Conservation (phyloP, 1,140 invertebrate species). For the Octopus bimaculoides region DNA sequence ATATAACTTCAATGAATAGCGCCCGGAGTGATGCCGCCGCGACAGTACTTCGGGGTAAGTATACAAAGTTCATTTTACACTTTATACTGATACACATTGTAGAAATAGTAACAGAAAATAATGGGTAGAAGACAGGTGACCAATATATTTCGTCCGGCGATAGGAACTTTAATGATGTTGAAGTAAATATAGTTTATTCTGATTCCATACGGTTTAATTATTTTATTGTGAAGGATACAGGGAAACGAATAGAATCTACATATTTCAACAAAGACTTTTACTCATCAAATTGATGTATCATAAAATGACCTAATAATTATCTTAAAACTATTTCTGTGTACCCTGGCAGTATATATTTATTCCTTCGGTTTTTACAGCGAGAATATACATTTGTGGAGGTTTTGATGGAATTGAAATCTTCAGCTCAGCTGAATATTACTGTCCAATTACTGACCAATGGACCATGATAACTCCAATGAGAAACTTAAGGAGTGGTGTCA, state of each 20-base stretch:
- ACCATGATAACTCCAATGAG: conserved; percentile 75
- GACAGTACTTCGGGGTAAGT: conserved; percentile 60
- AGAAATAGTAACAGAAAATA: neutral
- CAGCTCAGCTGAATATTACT: conserved; percentile 79
- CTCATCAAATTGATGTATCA: no score
- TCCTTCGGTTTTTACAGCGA: conserved; percentile 24
- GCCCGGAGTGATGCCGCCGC: conserved; percentile 75
- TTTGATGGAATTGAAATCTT: conserved; percentile 84
- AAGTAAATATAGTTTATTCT: no score
- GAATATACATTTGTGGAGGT: conserved; percentile 65
- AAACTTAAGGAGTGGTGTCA: conserved; percentile 59
- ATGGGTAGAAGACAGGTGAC: neutral
- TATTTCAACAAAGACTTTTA: no score
- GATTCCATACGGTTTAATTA: no score
- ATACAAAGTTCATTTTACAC: neutral
- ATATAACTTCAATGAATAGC: conserved; percentile 58
- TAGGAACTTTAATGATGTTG: neutral
- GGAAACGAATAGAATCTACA: no score
- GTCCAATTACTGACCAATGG: conserved; percentile 80
- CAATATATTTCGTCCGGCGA: neutral
- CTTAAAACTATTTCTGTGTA: no score
- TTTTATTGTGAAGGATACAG: no score
- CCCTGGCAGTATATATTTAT: no score
- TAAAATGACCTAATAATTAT: no score
- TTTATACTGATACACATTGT: neutral